These are phyloP conservation scores for Lycaena phlaeas DNA, from an alignment of 2,888 invertebrate genomes.

Conservation along the genomic window DNA sequence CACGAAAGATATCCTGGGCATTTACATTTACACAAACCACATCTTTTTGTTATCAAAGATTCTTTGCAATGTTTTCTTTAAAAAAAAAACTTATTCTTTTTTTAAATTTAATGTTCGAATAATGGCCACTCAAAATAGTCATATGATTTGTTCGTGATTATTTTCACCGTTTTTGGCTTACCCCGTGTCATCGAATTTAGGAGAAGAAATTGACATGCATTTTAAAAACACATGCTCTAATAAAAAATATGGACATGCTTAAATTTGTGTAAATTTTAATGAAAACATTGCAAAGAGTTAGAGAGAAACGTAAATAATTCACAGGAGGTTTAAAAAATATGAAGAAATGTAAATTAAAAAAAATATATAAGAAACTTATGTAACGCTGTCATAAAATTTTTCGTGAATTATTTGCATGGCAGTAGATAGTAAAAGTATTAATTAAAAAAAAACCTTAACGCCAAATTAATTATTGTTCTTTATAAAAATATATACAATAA, in stretches of 20 bases:
- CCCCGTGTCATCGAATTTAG: slow-evolving; percentile 25
- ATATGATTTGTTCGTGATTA: slow-evolving; percentile 23
- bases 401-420: not conserved
- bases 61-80: slow-evolving; percentile 68
- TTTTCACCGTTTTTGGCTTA: not conserved
- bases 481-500: not conserved
- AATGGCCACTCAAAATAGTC: slow-evolving; percentile 68
- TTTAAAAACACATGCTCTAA: slow-evolving; percentile 41
- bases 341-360: not conserved
- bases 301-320: slow-evolving; percentile 22
- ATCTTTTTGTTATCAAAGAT: slow-evolving; percentile 13
- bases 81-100: too few relatives aligned
- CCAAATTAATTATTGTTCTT: not conserved
- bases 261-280: slow-evolving; percentile 36
- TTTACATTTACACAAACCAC: slow-evolving; percentile 13
- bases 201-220: slow-evolving; percentile 18
- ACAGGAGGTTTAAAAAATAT: not conserved
- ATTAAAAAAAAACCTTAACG: not conserved
- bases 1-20: slow-evolving; percentile 12
- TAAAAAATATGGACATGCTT: slow-evolving; percentile 25
- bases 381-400: not conserved
- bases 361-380: not conserved
- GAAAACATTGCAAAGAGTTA: slow-evolving; percentile 72
- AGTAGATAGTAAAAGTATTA: too few relatives aligned
- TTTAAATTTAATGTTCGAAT: too few relatives aligned